Evolutionary conservation across 2,888 invertebrate genomes (phyloP), one percentile per base, ranked within the genome.

Genomic region (Heterodera filipjevi): DNA sequence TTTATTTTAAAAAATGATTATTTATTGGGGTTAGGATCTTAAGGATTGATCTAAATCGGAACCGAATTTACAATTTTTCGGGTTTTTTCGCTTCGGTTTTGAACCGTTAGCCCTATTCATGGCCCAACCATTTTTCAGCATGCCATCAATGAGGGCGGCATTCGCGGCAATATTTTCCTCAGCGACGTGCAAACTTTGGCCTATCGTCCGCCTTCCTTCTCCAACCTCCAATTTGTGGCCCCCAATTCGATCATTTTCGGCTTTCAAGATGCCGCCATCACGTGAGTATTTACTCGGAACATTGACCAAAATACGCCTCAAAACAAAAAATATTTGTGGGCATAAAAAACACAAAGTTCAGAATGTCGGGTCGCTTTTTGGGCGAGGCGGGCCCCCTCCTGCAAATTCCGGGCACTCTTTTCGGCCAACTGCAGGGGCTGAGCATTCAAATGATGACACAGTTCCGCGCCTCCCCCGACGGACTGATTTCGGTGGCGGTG

Each of bases 151-250:
- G 86, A 87, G 78, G 82, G 86, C 14, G 88, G 87, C 12, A 71
- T 88, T 44, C 81, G 83, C 39, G 88, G 88, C 39, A 78, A 80
- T 8, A 85, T 87, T 66, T 78, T 82, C 59, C 81, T 88, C 14
- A 82, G 79, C 32, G 83, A 87, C 71, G 77, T 88, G 44, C 77
- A 83, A 66, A 86, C 87, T 10, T 82, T 85, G 30, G 81, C 81
- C 64, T 88, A 85, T 72, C 80, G 82, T 53, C 84, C 88, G n/a
- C 86, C 88, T 27, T 79, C 83, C 77, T 84, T 83, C 27, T 87
- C 88, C 0, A 83, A 84, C 19, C 83, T 88, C 77, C 83, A 85
- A 79, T 88, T 88, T 79, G 81, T 83, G n/a, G 84, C 87, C 1
- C 87, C 87, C n/a, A 74, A 83, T 2, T 84, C 80, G 53, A 81